Percentiles rank a stretch among this genome's conserved stretches.
Evolutionary conservation across 2,113 vertebrate species (phyloP).

Genomic region (Centrocercus urophasianus): DNA sequence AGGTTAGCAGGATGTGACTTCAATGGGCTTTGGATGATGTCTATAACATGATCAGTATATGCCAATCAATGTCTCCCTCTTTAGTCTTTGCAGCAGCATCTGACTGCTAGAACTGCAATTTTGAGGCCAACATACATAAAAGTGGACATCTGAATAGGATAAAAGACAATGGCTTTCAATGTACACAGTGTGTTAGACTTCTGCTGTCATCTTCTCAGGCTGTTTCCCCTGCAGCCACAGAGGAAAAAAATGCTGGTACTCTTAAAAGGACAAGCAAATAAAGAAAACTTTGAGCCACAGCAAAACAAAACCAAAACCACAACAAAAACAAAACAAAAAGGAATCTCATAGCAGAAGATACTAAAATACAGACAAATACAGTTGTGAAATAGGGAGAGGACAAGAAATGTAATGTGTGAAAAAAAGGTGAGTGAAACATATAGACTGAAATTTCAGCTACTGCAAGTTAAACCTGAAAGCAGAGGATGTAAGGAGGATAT

Average conservation of each 20-base stretch:
- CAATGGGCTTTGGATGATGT: background rate
- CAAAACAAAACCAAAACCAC: background rate
- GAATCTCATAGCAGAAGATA: background rate
- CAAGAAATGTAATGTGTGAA: background rate
- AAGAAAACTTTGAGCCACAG: background rate
- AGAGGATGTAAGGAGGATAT: background rate
- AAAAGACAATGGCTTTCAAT: background rate
- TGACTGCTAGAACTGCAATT: background rate
- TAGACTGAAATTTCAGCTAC: background rate
- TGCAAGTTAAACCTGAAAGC: background rate
- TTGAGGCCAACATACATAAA: background rate
- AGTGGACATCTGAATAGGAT: background rate
- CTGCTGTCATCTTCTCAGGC: background rate
- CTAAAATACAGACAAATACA: background rate
- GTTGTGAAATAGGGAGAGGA: fast-evolving
- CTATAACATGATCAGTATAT: background rate
- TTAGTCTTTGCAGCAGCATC: background rate
- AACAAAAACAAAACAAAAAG: background rate
- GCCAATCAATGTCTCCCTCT: background rate
- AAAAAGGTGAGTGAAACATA: background rate
- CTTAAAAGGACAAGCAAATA: background rate
- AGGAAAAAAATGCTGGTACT: background rate
- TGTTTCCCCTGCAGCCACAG: background rate
- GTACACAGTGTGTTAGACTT: background rate
- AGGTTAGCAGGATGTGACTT: background rate